Percentiles rank a stretch among this genome's conserved stretches.
These are phyloP conservation scores for Tapirus indicus DNA, from an alignment of 2,797 vertebrate genomes.

Conservation along the genomic window DNA sequence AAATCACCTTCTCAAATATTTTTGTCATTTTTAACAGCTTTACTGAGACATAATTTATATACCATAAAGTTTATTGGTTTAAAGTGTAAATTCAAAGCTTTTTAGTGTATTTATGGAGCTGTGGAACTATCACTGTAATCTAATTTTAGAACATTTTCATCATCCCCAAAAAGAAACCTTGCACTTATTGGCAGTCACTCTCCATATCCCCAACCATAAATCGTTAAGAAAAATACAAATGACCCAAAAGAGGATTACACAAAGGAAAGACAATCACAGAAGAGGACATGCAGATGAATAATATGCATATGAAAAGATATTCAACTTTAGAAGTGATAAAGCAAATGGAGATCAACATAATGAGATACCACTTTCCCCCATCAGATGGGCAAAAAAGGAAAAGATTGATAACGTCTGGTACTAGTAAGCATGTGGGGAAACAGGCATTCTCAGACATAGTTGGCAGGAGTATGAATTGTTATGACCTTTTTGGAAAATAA, in stretches of 20 bases:
- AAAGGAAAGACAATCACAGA: conserved; percentile 20
- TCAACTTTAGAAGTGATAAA: conserved; percentile 36
- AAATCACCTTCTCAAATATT: background rate
- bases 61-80: background rate
- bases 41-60: background rate
- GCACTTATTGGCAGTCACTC: background rate
- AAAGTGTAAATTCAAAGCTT: conserved; percentile 28
- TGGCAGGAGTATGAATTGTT: background rate
- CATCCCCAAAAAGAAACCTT: background rate
- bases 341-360: conserved; percentile 20
- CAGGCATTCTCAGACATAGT: background rate
- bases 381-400: background rate
- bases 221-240: conserved; percentile 47
- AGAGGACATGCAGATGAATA: background rate
- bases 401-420: background rate
- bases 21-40: background rate
- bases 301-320: background rate
- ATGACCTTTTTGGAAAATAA: conserved; percentile 44
- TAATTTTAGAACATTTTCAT: conserved; percentile 41
- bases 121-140: background rate
- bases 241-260: conserved; percentile 15
- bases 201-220: background rate
- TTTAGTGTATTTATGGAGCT: conserved; percentile 24
- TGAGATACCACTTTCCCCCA: background rate
- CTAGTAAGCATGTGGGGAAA: background rate